Base-by-base conservation (phyloP, 1,140 invertebrate genomes). In the Riptortus pedestris region DNA sequence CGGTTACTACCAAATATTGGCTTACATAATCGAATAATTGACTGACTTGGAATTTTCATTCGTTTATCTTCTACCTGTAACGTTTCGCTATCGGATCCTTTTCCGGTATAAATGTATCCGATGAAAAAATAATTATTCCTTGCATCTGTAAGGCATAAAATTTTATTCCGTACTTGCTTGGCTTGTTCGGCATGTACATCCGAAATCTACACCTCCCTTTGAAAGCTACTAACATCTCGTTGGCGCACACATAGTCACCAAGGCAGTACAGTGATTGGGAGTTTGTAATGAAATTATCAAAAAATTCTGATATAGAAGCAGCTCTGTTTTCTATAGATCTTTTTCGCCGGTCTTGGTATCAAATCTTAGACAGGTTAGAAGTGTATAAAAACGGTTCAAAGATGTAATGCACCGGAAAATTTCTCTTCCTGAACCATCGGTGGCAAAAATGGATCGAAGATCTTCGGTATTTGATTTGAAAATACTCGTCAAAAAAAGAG, bases 1-100 rank as follows among this genome's bases (percentile, higher is more conserved):
- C 70, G 67, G 29, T 72, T 72, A 24, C 66, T 69, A 7, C 70
- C 68, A 20, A 68, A 29, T 26, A 73, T 69, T 20, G 66, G 22
- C 60, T 67, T 14, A n/a, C 52, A 45, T 24, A 73, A 60, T 55
- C 47, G 60, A 5, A 69, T 29, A 24, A 70, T 62, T 52, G 66
- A 68, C 61, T 68, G 68, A 27, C 68, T 65, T 60, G 67, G 68
- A 4, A 61, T n/a, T n/a, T n/a, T n/a, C n/a, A n/a, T n/a, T n/a
- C n/a, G n/a, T n/a, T n/a, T n/a, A n/a, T n/a, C n/a, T n/a, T n/a
- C n/a, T n/a, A n/a, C n/a, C n/a, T n/a, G 26, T 31, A 38, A 61
- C 12, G 45, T 9, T 14, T 33, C 28, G 24, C 9, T 22, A 9
- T 29, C n/a, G n/a, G n/a, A n/a, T n/a, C n/a, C 55, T 57, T 24